Conservation (phyloP, 1,140 invertebrate genomes). For the Caenorhabditis brenneri region DNA sequence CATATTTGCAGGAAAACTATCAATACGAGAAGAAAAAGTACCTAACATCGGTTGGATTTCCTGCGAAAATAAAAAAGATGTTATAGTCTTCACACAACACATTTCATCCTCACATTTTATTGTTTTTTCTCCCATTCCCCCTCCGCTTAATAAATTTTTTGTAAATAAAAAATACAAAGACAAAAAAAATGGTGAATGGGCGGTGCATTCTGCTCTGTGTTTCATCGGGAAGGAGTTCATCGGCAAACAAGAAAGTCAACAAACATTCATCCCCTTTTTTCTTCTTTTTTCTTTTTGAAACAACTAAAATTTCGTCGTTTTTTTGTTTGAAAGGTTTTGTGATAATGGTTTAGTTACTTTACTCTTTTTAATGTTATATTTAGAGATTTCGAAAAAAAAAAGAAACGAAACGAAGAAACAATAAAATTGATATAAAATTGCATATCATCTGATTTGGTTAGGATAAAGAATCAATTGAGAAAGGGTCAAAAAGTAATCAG, state of each 20-base stretch:
- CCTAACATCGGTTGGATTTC: constrained; percentile 6
- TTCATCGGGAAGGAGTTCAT: constrained; percentile 19
- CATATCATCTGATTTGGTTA: no score
- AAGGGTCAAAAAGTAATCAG: no score
- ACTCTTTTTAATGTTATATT: neutral
- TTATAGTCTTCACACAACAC: constrained; percentile 5
- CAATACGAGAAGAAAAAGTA: constrained; percentile 36
- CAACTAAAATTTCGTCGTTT: neutral
- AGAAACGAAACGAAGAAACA: no score
- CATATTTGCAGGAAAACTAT: constrained; percentile 18
- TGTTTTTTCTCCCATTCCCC: neutral
- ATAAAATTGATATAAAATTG: no score
- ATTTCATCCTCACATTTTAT: neutral
- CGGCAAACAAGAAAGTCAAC: constrained; percentile 19
- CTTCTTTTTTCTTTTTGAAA: constrained; percentile 13
- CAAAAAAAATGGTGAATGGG: neutral
- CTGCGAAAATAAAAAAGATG: constrained; percentile 34
- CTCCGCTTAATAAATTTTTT: neutral
- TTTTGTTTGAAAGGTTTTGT: neutral
- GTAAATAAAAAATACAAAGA: constrained; percentile 6
- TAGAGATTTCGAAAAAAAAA: neutral
- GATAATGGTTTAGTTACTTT: neutral
- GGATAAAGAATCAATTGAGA: no score
- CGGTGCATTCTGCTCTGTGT: constrained; percentile 4
- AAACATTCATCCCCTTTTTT: neutral